Evolutionary conservation across 2,888 invertebrate species (phyloP), one percentile per base, ranked within the genome.

Genomic region (Globia sparganii): DNA sequence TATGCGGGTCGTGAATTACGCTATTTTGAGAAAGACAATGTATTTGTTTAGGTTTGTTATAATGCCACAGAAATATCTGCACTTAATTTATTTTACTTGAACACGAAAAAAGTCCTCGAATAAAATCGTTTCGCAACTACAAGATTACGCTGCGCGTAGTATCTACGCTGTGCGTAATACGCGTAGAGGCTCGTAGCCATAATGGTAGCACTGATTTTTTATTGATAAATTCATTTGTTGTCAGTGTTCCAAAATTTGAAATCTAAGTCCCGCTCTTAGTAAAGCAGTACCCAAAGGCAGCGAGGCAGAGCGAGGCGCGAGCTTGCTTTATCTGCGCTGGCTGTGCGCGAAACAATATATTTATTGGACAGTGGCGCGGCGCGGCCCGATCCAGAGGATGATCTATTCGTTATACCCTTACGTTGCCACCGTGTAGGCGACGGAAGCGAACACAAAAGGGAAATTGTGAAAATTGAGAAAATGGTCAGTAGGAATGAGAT

Each of bases 281-380:
- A 79, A 21, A 81, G 62, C 90, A 88, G 40, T 79, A 85, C 89
- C 75, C 81, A 86, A 88, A 93, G 90, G 92, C 95, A 95, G 90
- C 93, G 93, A 94, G 92, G 95, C 95, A 94, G 89, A 94, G 93
- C 94, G 94, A 94, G 95, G 95, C 96, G 96, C 95, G 96, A 96
- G 96, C 94, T 95, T 95, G 96, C 96, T 96, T 96, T 96, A 96
- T 96, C 96, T 96, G 94, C 92, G 95, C 96, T 95, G 95, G 96
- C 95, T 95, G 92, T 92, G 95, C 95, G 94, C 95, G 95, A 96
- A 96, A 96, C 96, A 96, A 96, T 96, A 96, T 96, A 96, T 96
- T 96, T 96, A 96, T 96, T 96, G 96, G 96, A 96, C 96, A 95
- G 94, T 93, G 92, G 93, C 93, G 93, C 93, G 86, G 84, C 85